Evolutionary conservation across 2,888 invertebrate genomes (phyloP), one percentile per base, ranked within the genome.

Genomic region (Ennomos fuscantarius): DNA sequence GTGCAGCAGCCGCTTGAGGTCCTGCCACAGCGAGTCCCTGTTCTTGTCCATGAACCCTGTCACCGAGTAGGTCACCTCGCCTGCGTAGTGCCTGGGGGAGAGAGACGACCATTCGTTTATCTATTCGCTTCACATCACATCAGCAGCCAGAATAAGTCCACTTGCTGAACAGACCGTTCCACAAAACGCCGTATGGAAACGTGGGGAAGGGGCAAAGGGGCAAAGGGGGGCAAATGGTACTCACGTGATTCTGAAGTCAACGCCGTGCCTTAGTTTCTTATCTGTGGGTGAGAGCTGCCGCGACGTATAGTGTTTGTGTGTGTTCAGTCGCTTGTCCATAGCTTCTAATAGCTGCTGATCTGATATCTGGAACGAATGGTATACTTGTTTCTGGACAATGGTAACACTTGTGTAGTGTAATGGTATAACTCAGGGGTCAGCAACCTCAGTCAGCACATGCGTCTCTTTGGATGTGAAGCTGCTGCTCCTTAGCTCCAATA

Each of bases 11-110:
- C 99, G 93, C 91, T 99, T 99, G 78, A 99, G 97, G 88, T 99
- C 99, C 93, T 99, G 99, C 93, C 97, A 99, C 46, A 99, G 93
- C 0, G 97, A 97, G 85, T 99, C 99, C 86, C 96, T 98, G 92
- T 99, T 99, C 92, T 99, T 99, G 86, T 99, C 99, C 86, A 99
- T 94, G 91, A 99, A 99, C 0, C 98, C 98, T 10, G 93, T 93
- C 12, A 98, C 94, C 52, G 95, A 95, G 92, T 99, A 99, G 10
- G 97, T 96, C 32, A 99, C 99, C 78, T 99, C 98, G 5, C 99
- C 99, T 0, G 99, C 99, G 84, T 99, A 99, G 85, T 99, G 99
- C 10, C 95, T 95, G 79, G n/a, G 8, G 8, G 10, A 32, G 31
- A 41, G 13, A 8, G 10, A 24, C 24, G 24, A 37, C 1, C n/a